phyloP scores from a whole-genome alignment of 2,888 invertebrate species.

The Aelia acuminata region DNA sequence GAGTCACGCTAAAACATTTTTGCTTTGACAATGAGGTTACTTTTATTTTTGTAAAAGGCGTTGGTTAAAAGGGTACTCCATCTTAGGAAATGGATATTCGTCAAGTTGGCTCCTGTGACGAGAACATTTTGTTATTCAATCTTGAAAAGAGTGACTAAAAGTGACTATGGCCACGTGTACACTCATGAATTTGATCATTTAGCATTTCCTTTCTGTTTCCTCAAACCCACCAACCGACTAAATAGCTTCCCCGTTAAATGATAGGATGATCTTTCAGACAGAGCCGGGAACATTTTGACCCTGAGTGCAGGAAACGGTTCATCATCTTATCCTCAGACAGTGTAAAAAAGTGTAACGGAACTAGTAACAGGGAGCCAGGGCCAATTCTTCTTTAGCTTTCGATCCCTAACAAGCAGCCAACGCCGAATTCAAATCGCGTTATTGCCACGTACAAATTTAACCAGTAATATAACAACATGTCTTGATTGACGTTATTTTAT shows the following conservation, averaged over 20 bases:
- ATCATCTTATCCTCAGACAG: slow-evolving; percentile 54
- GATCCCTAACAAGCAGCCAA: background rate
- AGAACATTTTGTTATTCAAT: too few species aligned
- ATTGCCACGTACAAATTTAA: background rate
- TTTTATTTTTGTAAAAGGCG: too few species aligned
- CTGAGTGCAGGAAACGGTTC: slow-evolving; percentile 22
- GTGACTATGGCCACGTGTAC: background rate
- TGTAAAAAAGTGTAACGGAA: slow-evolving; percentile 31
- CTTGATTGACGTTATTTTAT: too few species aligned
- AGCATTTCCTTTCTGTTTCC: background rate
- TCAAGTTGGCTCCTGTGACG: too few species aligned
- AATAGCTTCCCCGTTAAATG: background rate
- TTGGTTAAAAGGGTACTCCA: too few species aligned
- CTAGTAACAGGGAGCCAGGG: slow-evolving; percentile 50
- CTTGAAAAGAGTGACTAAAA: background rate
- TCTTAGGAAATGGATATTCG: too few species aligned
- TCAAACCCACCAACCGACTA: background rate
- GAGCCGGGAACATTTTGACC: slow-evolving; percentile 14
- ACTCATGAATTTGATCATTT: background rate
- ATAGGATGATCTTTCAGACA: background rate
- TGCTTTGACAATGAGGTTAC: too few species aligned
- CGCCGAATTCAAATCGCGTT: background rate
- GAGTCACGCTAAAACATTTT: too few species aligned
- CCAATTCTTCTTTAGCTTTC: background rate
- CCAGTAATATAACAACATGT: too few species aligned